phyloP scores from a whole-genome alignment of 2,113 vertebrate genomes.

The Poicephalus gulielmi region DNA sequence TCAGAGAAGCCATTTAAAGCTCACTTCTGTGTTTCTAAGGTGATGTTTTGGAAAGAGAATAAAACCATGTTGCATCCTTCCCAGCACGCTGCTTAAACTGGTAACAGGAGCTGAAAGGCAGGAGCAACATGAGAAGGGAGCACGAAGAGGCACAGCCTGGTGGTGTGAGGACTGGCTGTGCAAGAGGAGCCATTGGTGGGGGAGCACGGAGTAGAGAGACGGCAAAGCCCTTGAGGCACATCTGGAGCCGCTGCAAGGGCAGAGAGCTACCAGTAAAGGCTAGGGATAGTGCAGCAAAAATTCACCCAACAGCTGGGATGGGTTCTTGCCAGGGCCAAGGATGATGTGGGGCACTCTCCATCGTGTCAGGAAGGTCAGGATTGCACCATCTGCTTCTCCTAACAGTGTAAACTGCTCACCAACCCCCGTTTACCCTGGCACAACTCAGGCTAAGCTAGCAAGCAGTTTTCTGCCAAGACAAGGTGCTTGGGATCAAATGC shows the following conservation, averaged over 20 bases:
- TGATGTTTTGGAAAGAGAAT: neutral
- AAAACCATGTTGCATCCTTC: neutral
- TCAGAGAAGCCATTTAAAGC: neutral
- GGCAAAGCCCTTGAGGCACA: neutral
- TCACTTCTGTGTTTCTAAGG: neutral
- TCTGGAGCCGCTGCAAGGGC: neutral
- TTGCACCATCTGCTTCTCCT: neutral
- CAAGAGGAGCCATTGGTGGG: neutral
- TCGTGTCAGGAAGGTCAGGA: neutral
- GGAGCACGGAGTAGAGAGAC: neutral
- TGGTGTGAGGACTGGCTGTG: rapidly evolving
- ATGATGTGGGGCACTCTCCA: rapidly evolving
- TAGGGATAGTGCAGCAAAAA: neutral
- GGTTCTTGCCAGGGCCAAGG: neutral
- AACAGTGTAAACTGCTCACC: neutral
- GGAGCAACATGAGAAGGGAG: neutral
- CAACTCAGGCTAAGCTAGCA: neutral
- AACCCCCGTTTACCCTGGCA: neutral
- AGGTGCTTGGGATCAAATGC: neutral
- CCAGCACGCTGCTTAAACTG: rapidly evolving
- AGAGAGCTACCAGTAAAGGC: neutral
- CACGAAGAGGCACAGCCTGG: rapidly evolving
- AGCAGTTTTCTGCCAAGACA: neutral
- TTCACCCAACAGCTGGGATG: neutral
- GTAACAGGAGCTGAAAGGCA: neutral